A percentile compares a stretch with the other conserved stretches of the same genome.
phyloP scores from a whole-genome alignment of 2,797 vertebrate species.

The Margarornis squamiger region DNA sequence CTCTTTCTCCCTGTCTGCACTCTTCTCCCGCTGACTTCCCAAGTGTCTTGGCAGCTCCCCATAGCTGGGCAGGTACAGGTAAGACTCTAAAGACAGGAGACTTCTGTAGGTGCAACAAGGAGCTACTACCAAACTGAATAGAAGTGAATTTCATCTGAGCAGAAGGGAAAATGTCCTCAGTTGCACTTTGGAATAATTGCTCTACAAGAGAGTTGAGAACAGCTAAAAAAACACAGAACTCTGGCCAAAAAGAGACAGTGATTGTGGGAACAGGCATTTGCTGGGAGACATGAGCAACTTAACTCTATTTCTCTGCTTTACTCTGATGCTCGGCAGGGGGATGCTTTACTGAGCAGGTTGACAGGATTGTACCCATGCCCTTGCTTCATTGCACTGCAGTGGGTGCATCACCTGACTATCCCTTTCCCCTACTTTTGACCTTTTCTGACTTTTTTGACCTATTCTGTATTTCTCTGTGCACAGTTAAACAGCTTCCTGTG shows the following conservation, averaged over 20 bases:
- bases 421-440: neutral
- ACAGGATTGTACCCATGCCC: neutral
- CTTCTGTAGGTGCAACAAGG: neutral
- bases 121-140: neutral
- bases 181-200: slow-evolving; percentile 39
- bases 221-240: slow-evolving; percentile 43
- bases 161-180: slow-evolving; percentile 44
- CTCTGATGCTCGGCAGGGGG: neutral
- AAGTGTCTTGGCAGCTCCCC: neutral
- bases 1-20: neutral
- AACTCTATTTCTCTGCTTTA: neutral
- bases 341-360: neutral
- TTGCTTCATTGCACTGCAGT: neutral
- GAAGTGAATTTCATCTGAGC: slow-evolving; percentile 19
- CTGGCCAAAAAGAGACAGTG: slow-evolving; percentile 34
- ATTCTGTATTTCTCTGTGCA: neutral
- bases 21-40: neutral
- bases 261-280: slow-evolving; percentile 7
- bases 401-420: neutral
- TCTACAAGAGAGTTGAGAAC: slow-evolving; percentile 11
- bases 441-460: too few species aligned
- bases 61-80: accelerated
- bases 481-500: neutral
- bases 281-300: neutral
- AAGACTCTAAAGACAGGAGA: neutral